Conservation (phyloP, 2,113 vertebrate species). For the Pelusios castaneus region DNA sequence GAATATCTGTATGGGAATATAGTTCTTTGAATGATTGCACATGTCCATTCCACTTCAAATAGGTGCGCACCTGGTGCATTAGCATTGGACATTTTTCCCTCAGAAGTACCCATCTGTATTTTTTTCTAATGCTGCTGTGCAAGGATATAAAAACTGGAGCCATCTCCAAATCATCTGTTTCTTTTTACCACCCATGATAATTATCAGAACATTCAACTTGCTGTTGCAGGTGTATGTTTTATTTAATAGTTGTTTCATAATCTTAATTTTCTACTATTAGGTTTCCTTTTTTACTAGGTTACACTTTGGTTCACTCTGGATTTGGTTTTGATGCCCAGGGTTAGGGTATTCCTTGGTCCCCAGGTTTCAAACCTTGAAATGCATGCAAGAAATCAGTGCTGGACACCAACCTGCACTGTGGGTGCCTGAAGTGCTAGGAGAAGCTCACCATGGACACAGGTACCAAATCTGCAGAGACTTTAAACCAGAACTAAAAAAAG, state of each 20-base stretch:
- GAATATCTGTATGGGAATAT: neutral
- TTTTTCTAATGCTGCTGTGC: neutral
- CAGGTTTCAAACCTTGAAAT: neutral
- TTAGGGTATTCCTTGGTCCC: neutral
- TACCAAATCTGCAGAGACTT: neutral
- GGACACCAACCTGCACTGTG: too few species aligned
- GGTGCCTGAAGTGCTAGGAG: neutral
- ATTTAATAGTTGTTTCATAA: neutral
- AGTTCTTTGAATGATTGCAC: neutral
- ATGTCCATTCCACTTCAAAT: neutral
- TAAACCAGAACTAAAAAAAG: neutral
- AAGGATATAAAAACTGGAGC: neutral
- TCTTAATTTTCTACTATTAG: too few species aligned
- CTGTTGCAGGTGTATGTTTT: neutral
- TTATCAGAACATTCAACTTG: neutral
- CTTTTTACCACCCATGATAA: neutral
- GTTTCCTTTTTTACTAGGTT: too few species aligned
- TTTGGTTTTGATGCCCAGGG: neutral
- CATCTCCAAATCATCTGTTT: neutral
- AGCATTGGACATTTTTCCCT: neutral
- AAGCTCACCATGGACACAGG: neutral
- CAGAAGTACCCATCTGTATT: neutral
- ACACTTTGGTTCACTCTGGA: neutral
- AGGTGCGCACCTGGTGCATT: neutral
- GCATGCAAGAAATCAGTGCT: neutral